These are phyloP conservation scores for Eidolon helvum DNA, from an alignment of 2,113 vertebrate species.

Conservation along the genomic window DNA sequence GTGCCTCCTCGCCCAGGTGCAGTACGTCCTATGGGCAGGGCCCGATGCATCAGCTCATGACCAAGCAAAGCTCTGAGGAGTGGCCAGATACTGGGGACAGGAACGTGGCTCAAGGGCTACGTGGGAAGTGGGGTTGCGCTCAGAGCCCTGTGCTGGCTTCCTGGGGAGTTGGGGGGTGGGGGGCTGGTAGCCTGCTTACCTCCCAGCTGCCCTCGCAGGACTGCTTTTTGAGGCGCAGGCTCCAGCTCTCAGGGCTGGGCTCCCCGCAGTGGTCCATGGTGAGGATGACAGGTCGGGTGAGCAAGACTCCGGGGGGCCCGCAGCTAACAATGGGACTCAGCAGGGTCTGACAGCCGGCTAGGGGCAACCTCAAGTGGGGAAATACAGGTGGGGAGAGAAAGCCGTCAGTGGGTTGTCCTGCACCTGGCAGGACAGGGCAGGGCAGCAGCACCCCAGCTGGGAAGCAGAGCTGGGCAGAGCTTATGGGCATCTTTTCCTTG, in stretches of 20 bases:
- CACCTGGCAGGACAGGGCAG: not conserved
- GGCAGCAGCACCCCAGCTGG: not conserved
- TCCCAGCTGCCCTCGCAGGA: constrained; percentile 97
- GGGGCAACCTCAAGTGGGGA: constrained; percentile 90
- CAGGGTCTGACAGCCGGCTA: constrained; percentile 97
- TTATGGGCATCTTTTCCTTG: not conserved
- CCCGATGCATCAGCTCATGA: not conserved
- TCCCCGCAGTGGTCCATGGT: constrained; percentile 98
- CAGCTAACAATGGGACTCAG: constrained; percentile 98
- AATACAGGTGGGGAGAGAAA: constrained; percentile 47
- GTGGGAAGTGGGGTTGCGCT: not conserved
- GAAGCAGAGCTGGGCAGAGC: not conserved
- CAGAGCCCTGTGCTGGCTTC: not conserved
- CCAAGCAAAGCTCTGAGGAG: not conserved
- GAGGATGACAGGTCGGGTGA: constrained; percentile 96
- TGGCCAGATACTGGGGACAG: not conserved
- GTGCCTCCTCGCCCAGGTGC: constrained; percentile 92
- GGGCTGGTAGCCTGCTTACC: constrained; percentile 82
- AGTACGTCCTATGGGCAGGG: constrained; percentile 90
- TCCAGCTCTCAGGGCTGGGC: constrained; percentile 96
- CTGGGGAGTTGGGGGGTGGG: not conserved
- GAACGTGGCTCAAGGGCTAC: not conserved
- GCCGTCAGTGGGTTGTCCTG: constrained; percentile 26
- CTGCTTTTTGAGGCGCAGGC: constrained; percentile 96
- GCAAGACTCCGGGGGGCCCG: constrained; percentile 96